phyloP scores from a whole-genome alignment of 2,888 invertebrate genomes.

The Oasisia sp. region DNA sequence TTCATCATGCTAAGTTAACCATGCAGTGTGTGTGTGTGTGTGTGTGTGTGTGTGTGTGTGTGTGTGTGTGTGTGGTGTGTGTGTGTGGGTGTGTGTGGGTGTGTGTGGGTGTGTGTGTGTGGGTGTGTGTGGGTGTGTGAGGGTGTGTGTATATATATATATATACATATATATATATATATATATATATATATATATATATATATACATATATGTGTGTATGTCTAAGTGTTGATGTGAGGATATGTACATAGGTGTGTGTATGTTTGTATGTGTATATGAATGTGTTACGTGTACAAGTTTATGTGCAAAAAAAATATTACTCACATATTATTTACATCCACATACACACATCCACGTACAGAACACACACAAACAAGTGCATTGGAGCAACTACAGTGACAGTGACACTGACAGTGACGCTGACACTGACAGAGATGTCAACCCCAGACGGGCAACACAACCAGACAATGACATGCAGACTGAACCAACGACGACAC shows the following conservation, averaged over 20 bases:
- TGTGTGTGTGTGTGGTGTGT: background rate
- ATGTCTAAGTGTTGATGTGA: too few relatives aligned
- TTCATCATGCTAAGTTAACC: background rate
- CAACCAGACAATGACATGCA: background rate
- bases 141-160: too few relatives aligned
- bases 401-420: background rate
- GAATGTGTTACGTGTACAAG: background rate
- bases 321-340: background rate
- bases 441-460: background rate
- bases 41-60: background rate
- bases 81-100: background rate
- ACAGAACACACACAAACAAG: background rate
- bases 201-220: too few relatives aligned
- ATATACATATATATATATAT: too few relatives aligned
- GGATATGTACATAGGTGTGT: background rate
- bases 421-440: background rate
- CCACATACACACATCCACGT: background rate
- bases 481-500: background rate
- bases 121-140: background rate
- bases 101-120: background rate
- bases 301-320: background rate
- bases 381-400: background rate
- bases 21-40: background rate
- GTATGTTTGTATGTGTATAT: background rate
- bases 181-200: too few relatives aligned